Percentiles rank a stretch among this genome's conserved stretches.
Evolutionary conservation across 53 echinoderm and acorn worm species (phyloP).

Genomic region (Arbacia lixula): DNA sequence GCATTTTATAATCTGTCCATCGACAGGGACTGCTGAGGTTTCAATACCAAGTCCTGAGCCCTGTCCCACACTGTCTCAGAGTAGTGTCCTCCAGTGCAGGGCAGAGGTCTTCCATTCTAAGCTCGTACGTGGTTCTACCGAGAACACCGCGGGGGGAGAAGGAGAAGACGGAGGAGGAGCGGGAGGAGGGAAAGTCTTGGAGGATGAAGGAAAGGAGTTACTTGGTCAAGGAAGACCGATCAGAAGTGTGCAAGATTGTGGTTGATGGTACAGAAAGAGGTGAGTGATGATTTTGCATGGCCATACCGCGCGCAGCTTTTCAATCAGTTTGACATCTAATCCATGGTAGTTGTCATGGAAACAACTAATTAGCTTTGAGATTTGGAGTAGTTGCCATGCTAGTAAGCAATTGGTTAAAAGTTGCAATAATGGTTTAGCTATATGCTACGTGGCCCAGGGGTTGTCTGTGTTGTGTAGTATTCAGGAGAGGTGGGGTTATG

Average conservation of each 20-base stretch:
- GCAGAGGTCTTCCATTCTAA: not conserved
- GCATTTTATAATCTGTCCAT: constrained; percentile 1
- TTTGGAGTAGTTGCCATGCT: too few relatives aligned
- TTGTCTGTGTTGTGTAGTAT: too few relatives aligned
- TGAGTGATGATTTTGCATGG: not conserved
- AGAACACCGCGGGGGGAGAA: constrained; percentile 24
- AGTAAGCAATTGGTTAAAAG: too few relatives aligned
- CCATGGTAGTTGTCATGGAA: too few relatives aligned
- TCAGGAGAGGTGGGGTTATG: too few relatives aligned
- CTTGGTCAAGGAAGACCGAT: constrained; percentile 48
- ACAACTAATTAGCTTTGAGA: too few relatives aligned
- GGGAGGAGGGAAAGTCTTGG: constrained; percentile 33
- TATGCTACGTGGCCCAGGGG: too few relatives aligned
- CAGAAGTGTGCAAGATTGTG: constrained; percentile 88
- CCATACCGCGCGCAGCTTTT: too few relatives aligned
- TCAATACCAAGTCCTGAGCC: constrained; percentile 65
- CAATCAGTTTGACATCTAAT: too few relatives aligned
- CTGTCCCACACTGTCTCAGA: constrained; percentile 59
- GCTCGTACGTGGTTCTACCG: not conserved
- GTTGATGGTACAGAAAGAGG: constrained; percentile 56
- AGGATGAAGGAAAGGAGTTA: not conserved
- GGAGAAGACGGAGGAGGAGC: not conserved
- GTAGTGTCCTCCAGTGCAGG: constrained; percentile 74
- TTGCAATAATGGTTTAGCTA: too few relatives aligned
- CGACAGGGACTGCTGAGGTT: constrained; percentile 82